A percentile compares a stretch with the other conserved stretches of the same genome.
These are phyloP conservation scores for Cromileptes altivelis DNA, from an alignment of 2,113 vertebrate species.

Conservation along the genomic window DNA sequence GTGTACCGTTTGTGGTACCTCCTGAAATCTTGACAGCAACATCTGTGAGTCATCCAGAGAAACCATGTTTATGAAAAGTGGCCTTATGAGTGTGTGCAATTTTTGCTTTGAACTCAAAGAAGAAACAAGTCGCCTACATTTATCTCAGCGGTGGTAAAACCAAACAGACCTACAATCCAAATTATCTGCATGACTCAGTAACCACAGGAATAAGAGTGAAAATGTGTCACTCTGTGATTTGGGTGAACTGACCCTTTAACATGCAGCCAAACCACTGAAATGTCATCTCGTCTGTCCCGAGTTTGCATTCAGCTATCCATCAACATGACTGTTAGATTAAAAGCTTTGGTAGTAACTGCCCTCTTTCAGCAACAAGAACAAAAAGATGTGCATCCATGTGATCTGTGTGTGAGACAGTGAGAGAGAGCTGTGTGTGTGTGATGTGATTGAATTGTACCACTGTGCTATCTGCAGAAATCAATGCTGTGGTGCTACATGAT, in stretches of 20 bases:
- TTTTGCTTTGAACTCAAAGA: background rate
- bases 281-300: background rate
- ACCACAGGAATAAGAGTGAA: background rate
- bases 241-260: background rate
- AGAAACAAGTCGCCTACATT: background rate
- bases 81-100: background rate
- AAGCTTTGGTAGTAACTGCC: conserved; percentile 10
- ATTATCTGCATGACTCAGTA: background rate
- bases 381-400: conserved; percentile 18
- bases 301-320: conserved; percentile 23
- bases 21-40: background rate
- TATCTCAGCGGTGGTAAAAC: background rate
- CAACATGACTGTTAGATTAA: conserved; percentile 18
- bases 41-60: background rate
- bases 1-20: background rate
- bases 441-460: conserved; percentile 66
- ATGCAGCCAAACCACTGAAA: background rate
- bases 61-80: background rate
- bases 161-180: background rate
- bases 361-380: conserved; percentile 18
- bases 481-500: conserved; percentile 62
- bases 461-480: conserved; percentile 75
- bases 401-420: conserved; percentile 23
- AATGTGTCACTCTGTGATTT: background rate
- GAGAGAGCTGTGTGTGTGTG: background rate